phyloP scores from a whole-genome alignment of 2,888 invertebrate genomes.

The Ramazzottius varieornatus region DNA sequence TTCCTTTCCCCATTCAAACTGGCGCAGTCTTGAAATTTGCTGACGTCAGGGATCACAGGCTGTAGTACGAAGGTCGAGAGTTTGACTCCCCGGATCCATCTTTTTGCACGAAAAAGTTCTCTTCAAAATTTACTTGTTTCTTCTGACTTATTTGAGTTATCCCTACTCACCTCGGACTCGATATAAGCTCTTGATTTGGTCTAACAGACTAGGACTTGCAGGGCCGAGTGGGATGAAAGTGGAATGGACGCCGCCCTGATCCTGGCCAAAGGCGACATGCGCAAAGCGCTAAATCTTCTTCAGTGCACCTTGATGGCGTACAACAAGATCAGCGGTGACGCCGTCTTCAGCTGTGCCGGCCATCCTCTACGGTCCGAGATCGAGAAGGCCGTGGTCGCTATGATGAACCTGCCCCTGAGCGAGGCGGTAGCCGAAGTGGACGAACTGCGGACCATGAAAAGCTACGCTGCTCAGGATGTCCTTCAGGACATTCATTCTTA shows the following conservation, averaged over 20 bases:
- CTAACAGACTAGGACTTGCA: no score
- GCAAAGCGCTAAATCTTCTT: constrained; percentile 76
- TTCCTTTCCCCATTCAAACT: no score
- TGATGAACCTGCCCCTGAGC: constrained; percentile 27
- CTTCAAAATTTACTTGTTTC: not conserved
- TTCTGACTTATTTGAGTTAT: no score
- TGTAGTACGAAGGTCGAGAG: no score
- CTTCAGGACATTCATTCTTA: not conserved
- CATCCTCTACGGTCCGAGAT: constrained; percentile 76
- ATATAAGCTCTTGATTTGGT: no score
- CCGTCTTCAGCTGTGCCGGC: constrained; percentile 82
- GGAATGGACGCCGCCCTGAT: constrained; percentile 65
- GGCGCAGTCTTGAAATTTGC: no score
- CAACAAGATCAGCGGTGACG: constrained; percentile 57
- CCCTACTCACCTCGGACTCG: no score
- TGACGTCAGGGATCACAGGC: no score
- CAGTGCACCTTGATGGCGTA: constrained; percentile 87
- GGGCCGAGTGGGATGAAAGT: constrained; percentile 31
- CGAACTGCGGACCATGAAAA: not conserved
- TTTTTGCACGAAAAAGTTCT: not conserved
- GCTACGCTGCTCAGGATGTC: not conserved
- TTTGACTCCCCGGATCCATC: no score
- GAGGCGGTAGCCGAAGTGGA: constrained; percentile 6
- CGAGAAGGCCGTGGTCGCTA: constrained; percentile 55
- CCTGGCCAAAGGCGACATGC: constrained; percentile 85